phyloP scores from a whole-genome alignment of 2,888 invertebrate genomes.

The Thysanoteuthis rhombus region DNA sequence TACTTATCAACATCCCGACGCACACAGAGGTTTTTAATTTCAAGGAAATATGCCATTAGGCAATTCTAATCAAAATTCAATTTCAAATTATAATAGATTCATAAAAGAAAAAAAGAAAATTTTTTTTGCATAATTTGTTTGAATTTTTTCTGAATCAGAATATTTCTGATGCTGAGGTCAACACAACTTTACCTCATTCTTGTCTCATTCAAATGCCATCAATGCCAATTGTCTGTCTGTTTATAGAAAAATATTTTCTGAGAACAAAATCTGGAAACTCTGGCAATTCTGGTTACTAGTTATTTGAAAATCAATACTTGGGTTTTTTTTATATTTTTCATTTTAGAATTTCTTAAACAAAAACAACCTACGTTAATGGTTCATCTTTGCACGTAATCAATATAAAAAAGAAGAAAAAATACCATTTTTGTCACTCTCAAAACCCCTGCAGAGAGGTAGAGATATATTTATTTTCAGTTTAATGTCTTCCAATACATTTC shows the following conservation, averaged over 20 bases:
- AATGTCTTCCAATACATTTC: constrained; percentile 12
- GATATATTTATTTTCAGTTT: not conserved
- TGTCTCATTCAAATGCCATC: not conserved
- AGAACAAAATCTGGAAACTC: not conserved
- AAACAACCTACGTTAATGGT: not conserved
- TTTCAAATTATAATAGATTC: not conserved
- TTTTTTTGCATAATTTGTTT: not conserved
- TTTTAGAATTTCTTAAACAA: not conserved
- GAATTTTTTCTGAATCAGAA: not conserved
- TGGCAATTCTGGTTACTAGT: not conserved
- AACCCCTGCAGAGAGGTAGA: not conserved
- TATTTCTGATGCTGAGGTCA: not conserved
- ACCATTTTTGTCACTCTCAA: not conserved
- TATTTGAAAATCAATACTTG: not conserved
- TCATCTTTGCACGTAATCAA: not conserved
- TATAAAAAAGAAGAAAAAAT: not conserved
- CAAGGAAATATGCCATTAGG: constrained; percentile 12
- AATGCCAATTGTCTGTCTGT: not conserved
- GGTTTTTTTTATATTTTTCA: not conserved
- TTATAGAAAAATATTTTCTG: not conserved
- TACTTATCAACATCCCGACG: not conserved
- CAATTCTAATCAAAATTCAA: not conserved
- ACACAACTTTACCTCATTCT: not conserved
- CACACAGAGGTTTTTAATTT: not conserved
- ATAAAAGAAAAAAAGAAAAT: not conserved